These are phyloP conservation scores for Notolepis coatsorum DNA, from an alignment of 2,797 vertebrate species.

Conservation along the genomic window DNA sequence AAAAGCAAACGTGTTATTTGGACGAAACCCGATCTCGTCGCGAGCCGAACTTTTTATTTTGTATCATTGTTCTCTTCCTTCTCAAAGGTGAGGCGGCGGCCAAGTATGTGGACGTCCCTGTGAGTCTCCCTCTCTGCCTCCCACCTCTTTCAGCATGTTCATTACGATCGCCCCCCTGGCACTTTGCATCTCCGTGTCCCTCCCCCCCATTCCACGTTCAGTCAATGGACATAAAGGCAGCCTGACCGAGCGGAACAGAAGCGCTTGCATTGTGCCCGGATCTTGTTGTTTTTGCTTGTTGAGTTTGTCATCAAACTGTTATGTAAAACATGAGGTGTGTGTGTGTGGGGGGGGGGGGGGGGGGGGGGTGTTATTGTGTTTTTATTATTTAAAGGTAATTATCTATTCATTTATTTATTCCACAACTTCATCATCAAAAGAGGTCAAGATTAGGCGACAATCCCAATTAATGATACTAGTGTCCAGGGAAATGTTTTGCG, in stretches of 20 bases:
- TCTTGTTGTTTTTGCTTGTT: too few relatives aligned
- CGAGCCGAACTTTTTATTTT: slow-evolving; percentile 44
- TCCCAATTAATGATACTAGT: slow-evolving; percentile 72
- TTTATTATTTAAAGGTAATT: too few relatives aligned
- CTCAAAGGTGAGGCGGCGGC: slow-evolving; percentile 93
- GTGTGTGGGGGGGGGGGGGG: too few relatives aligned
- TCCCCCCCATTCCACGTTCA: slow-evolving; percentile 21
- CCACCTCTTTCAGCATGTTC: slow-evolving; percentile 32
- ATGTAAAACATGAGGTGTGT: slow-evolving; percentile 31
- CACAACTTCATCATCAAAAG: slow-evolving; percentile 35
- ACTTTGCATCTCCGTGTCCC: slow-evolving; percentile 29
- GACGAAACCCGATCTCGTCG: slow-evolving; percentile 53
- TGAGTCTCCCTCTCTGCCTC: slow-evolving; percentile 80
- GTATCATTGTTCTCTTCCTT: slow-evolving; percentile 38
- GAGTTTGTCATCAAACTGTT: slow-evolving; percentile 30
- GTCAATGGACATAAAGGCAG: neutral
- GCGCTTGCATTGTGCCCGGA: slow-evolving; percentile 20
- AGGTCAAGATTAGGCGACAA: slow-evolving; percentile 56
- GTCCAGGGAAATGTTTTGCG: slow-evolving; percentile 62
- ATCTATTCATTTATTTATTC: slow-evolving; percentile 7
- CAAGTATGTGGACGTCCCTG: slow-evolving; percentile 96
- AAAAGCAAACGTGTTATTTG: slow-evolving; percentile 44
- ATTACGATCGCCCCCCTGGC: slow-evolving; percentile 25
- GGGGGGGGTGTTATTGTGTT: too few relatives aligned
- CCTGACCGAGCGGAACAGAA: slow-evolving; percentile 36